Evolutionary conservation across 2,888 invertebrate genomes (phyloP).

Genomic region (Phrixothrix hirtus): DNA sequence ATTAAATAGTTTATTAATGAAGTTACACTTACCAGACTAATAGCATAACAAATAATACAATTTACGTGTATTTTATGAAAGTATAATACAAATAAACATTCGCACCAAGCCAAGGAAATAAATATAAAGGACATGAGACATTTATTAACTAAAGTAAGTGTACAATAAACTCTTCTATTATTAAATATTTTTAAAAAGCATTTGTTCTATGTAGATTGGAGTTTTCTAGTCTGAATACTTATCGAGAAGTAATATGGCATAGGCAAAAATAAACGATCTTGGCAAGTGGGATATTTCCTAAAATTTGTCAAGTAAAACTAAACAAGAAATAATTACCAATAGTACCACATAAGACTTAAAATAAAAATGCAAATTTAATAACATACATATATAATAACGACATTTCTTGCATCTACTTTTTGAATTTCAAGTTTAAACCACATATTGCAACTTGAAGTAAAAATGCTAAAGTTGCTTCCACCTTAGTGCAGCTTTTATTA

Average conservation of each 20-base stretch:
- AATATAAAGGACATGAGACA: conserved; percentile 5
- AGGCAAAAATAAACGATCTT: conserved; percentile 13
- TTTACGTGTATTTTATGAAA: conserved; percentile 40
- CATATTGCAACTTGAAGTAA: conserved; percentile 23
- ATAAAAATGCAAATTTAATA: conserved; percentile 12
- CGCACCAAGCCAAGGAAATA: conserved; percentile 40
- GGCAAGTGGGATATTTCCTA: conserved; percentile 26
- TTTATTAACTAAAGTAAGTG: not conserved
- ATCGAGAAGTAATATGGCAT: too few relatives aligned
- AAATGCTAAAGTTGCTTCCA: too few relatives aligned
- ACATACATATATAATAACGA: conserved; percentile 17
- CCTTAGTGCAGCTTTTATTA: too few relatives aligned
- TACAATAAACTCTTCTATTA: too few relatives aligned
- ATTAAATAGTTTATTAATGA: conserved; percentile 35
- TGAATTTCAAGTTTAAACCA: conserved; percentile 17
- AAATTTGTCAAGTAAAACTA: too few relatives aligned
- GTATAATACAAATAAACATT: conserved; percentile 47
- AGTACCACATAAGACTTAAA: conserved; percentile 5
- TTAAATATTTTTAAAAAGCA: not conserved
- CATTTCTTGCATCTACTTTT: conserved; percentile 18
- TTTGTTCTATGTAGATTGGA: conserved; percentile 9
- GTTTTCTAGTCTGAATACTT: too few relatives aligned
- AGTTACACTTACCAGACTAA: conserved; percentile 49
- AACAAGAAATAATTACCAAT: not conserved
- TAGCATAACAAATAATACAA: conserved; percentile 44